phyloP scores from a whole-genome alignment of 1,140 invertebrate species.

The Penaeus japonicus region DNA sequence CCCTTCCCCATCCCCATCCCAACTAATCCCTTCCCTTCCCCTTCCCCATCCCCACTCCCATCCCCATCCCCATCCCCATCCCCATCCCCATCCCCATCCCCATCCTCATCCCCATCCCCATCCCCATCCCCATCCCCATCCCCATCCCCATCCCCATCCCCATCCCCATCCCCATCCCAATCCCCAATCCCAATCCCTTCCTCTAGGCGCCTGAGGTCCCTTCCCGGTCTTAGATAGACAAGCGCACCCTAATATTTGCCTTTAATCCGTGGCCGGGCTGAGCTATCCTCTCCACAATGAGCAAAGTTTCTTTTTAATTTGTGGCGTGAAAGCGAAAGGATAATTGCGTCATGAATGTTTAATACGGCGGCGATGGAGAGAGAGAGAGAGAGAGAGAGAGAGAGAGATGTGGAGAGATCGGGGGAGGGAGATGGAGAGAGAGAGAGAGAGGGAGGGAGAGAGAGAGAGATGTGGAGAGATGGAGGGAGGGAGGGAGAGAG shows the following conservation, averaged over 20 bases:
- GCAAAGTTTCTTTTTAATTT: constrained; percentile 51
- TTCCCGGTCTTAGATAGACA: not conserved
- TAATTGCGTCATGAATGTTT: constrained; percentile 48
- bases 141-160: not conserved
- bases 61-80: too few relatives aligned
- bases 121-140: too few relatives aligned
- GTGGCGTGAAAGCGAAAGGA: constrained; percentile 35
- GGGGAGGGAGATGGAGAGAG: not conserved
- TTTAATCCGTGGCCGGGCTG: constrained; percentile 13
- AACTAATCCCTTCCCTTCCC: too few relatives aligned
- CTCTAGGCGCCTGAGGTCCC: not conserved
- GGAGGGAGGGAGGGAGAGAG: not conserved
- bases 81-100: too few relatives aligned
- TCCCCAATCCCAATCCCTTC: not conserved
- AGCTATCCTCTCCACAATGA: constrained; percentile 16
- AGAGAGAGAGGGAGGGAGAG: not conserved
- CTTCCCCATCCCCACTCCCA: too few relatives aligned
- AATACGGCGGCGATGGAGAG: constrained; percentile 8
- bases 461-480: not conserved
- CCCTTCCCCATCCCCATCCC: too few relatives aligned
- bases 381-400: not conserved
- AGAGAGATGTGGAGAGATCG: not conserved
- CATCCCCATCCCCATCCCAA: not conserved
- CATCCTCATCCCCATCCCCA: too few relatives aligned
- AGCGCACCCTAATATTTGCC: constrained; percentile 16